Conservation (phyloP, 2,888 invertebrate species). For the Galerucella nymphaeae region DNA sequence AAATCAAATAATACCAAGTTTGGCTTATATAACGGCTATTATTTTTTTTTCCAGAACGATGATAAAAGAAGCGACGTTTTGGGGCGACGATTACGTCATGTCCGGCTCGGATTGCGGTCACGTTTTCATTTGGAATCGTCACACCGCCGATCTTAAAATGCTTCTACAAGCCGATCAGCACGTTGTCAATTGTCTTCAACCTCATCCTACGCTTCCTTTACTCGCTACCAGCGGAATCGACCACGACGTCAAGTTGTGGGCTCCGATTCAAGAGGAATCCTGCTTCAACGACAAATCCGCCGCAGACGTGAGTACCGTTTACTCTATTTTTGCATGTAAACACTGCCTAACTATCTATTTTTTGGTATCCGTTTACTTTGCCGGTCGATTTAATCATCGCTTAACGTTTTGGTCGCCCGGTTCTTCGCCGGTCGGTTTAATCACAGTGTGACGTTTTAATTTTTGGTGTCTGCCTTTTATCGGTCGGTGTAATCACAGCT, state of each 20-base stretch:
- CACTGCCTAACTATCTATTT: too few relatives aligned
- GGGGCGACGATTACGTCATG: slow-evolving; percentile 84
- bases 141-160: slow-evolving; percentile 77
- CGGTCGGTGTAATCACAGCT: too few relatives aligned
- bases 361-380: too few relatives aligned
- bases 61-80: slow-evolving; percentile 89
- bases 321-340: not conserved
- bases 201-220: slow-evolving; percentile 81
- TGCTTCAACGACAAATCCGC: slow-evolving; percentile 73
- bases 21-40: not conserved
- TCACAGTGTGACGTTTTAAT: too few relatives aligned
- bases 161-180: slow-evolving; percentile 83
- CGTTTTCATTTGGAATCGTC: slow-evolving; percentile 84
- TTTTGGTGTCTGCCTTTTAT: too few relatives aligned
- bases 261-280: slow-evolving; percentile 73
- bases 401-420: too few relatives aligned
- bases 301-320: slow-evolving; percentile 68
- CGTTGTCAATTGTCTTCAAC: slow-evolving; percentile 86
- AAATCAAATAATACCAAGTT: not conserved
- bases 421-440: too few relatives aligned
- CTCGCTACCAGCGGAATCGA: slow-evolving; percentile 90
- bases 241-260: slow-evolving; percentile 87
- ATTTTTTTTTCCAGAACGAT: slow-evolving; percentile 69
- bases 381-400: too few relatives aligned
- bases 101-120: slow-evolving; percentile 92